Percentiles rank a stretch among this genome's conserved stretches.
These are phyloP conservation scores for Selene dorsalis DNA, from an alignment of 2,797 vertebrate genomes.

Conservation along the genomic window DNA sequence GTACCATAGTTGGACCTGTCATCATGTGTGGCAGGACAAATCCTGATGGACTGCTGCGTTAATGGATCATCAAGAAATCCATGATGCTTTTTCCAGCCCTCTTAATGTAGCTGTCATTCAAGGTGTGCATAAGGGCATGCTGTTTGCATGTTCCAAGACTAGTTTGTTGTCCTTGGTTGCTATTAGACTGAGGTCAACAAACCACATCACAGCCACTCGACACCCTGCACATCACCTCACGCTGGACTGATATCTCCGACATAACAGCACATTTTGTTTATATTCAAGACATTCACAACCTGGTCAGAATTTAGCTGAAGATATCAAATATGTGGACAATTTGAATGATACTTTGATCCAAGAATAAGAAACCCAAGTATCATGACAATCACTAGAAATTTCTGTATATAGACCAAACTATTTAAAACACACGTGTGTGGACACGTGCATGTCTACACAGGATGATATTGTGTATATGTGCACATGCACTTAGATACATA, in stretches of 20 bases:
- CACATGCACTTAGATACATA: slow-evolving; percentile 3
- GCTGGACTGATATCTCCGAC: not conserved
- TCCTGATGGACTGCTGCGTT: not conserved
- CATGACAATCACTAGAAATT: no score
- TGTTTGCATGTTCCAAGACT: no score
- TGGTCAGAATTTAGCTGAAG: no score
- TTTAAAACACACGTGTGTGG: slow-evolving; percentile 8
- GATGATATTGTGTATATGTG: not conserved
- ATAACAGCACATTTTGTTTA: not conserved
- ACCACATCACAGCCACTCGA: no score
- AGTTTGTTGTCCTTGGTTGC: no score
- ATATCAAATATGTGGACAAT: slow-evolving; percentile 10
- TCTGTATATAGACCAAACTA: not conserved
- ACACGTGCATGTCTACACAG: slow-evolving; percentile 1
- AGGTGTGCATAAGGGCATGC: no score
- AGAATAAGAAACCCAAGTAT: not conserved
- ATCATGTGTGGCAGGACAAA: not conserved
- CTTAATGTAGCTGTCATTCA: no score
- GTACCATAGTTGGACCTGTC: not conserved
- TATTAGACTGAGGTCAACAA: no score
- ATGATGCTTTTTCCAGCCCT: not conserved
- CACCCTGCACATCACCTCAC: no score
- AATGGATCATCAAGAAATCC: not conserved
- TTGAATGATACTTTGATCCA: not conserved
- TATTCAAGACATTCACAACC: no score